These are phyloP conservation scores for Drosophila busckii DNA, from an alignment of 1,140 invertebrate species.

Conservation along the genomic window DNA sequence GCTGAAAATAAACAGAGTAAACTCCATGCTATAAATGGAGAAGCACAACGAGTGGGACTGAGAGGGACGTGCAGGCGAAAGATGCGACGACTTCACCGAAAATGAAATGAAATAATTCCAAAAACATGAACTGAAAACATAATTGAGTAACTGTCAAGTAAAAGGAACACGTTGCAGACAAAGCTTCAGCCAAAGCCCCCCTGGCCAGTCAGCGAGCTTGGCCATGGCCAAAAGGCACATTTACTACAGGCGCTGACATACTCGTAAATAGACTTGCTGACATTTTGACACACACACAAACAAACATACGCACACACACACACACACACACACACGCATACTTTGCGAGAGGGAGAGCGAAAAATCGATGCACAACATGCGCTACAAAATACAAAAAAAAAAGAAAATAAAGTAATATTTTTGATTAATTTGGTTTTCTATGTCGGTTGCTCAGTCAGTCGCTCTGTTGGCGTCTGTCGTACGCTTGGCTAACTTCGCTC, in stretches of 20 bases:
- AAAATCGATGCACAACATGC: not conserved
- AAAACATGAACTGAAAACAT: constrained; percentile 75
- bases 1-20: constrained; percentile 3
- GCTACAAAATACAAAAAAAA: constrained; percentile 6
- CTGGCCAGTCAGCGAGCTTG: too few species aligned
- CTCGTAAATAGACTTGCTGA: constrained; percentile 25
- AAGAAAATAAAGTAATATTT: constrained; percentile 51
- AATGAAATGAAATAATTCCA: constrained; percentile 74
- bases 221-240: constrained; percentile 21
- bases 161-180: constrained; percentile 49
- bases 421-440: constrained; percentile 70
- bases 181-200: constrained; percentile 2
- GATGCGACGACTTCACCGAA: constrained; percentile 47
- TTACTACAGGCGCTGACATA: constrained; percentile 8
- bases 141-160: constrained; percentile 69
- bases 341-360: not conserved
- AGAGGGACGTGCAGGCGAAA: constrained; percentile 16
- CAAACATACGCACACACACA: constrained; percentile 1
- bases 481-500: too few species aligned
- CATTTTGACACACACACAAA: constrained; percentile 7
- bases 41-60: not conserved
- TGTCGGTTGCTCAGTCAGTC: too few species aligned
- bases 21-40: not conserved
- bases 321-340: constrained; percentile 15
- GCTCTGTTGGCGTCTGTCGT: too few species aligned